Evolutionary conservation across 2,113 vertebrate species (phyloP).

Genomic region (Podilymbus podiceps): DNA sequence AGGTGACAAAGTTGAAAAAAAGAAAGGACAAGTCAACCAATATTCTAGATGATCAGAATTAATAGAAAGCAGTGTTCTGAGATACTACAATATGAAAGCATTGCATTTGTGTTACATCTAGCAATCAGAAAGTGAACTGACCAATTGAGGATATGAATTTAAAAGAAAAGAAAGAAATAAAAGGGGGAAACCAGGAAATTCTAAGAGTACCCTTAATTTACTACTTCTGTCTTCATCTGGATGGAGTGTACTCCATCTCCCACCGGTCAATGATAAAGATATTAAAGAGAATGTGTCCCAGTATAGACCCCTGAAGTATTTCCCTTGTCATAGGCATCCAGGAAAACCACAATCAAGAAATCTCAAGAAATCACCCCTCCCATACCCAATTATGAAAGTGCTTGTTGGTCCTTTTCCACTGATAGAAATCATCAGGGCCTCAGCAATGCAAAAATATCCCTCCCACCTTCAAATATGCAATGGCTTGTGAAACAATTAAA

Average conservation of each 20-base stretch:
- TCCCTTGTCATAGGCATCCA: background rate
- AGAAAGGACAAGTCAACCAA: background rate
- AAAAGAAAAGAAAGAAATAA: background rate
- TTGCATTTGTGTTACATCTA: background rate
- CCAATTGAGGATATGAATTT: background rate
- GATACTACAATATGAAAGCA: background rate
- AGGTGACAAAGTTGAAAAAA: background rate
- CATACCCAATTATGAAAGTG: rapidly evolving
- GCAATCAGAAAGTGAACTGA: background rate
- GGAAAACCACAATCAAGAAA: background rate
- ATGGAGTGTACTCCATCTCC: background rate
- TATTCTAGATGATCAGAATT: background rate
- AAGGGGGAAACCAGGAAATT: background rate
- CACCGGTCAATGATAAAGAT: background rate
- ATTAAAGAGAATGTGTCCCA: background rate
- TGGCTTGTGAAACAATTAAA: background rate
- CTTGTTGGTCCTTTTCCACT: background rate
- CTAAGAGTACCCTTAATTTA: background rate
- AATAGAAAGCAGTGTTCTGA: background rate
- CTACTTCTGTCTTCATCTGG: background rate
- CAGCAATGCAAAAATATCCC: background rate
- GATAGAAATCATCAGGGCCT: background rate
- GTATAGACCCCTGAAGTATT: background rate
- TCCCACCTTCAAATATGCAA: background rate
- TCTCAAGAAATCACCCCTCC: background rate